Percentiles rank a stretch among this genome's conserved stretches.
Evolutionary conservation across 1,140 invertebrate species (phyloP).

Genomic region (Marisa cornuarietis): DNA sequence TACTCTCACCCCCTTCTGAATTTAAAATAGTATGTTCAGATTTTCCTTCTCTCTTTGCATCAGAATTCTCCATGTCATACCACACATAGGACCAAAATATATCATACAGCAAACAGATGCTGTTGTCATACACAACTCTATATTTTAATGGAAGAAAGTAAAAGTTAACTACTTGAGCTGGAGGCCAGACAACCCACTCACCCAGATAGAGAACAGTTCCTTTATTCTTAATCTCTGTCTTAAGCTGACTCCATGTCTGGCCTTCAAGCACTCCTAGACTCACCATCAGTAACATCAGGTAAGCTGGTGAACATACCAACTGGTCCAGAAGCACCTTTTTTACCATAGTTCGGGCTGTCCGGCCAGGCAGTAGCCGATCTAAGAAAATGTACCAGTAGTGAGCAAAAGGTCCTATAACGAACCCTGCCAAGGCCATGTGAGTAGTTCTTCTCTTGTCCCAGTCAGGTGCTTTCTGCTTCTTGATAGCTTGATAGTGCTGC

Average conservation of each 20-base stretch:
- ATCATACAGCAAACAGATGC: slow-evolving; percentile 89
- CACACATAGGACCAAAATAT: slow-evolving; percentile 93
- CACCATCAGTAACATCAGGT: slow-evolving; percentile 82
- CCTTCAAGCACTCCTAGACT: slow-evolving; percentile 80
- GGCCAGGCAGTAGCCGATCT: slow-evolving; percentile 77
- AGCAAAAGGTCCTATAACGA: slow-evolving; percentile 82
- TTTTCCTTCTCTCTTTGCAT: not conserved
- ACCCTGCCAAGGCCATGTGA: slow-evolving; percentile 79
- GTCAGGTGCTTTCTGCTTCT: slow-evolving; percentile 65
- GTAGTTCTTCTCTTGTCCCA: slow-evolving; percentile 77
- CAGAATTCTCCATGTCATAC: slow-evolving; percentile 34
- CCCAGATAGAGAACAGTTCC: slow-evolving; percentile 81
- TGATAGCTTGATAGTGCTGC: slow-evolving; percentile 82
- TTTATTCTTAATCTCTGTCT: slow-evolving; percentile 80
- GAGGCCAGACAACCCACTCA: slow-evolving; percentile 85
- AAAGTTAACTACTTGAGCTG: slow-evolving; percentile 86
- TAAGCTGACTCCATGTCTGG: slow-evolving; percentile 67
- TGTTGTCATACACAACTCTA: slow-evolving; percentile 90
- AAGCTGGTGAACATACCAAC: slow-evolving; percentile 84
- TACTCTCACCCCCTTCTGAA: no score
- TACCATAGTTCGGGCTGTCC: slow-evolving; percentile 75
- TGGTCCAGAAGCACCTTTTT: slow-evolving; percentile 91
- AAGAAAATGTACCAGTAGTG: slow-evolving; percentile 86
- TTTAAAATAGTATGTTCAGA: no score
- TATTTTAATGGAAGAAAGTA: slow-evolving; percentile 84